Evolutionary conservation across 2,797 vertebrate genomes (phyloP), one percentile per base, ranked within the genome.

Genomic region (Phalloptychus januarius): DNA sequence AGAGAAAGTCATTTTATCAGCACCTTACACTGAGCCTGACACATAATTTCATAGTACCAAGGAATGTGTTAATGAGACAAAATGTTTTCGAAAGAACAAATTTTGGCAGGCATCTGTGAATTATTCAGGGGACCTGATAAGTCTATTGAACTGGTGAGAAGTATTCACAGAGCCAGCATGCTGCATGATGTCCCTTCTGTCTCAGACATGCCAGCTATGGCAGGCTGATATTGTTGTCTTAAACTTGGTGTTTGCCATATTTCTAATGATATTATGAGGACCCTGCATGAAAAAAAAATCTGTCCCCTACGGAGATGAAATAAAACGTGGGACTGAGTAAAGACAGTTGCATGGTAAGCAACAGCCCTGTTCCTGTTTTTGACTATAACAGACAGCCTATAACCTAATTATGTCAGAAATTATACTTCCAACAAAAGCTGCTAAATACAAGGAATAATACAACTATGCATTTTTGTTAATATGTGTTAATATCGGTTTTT

Each of bases 61-160:
- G 78, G 82, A 93, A 93, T 86, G 91, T 94, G 92, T 90, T 94
- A 93, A 94, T 94, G 91, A 94, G 93, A 93, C 89, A 89, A 93
- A 94, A 92, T 92, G 89, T 92, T 93, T 94, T 92, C 33, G 87
- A 91, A 87, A 73, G 88, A 93, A 85, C 83, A 90, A 88, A 88
- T 93, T 85, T 90, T 92, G 92, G 87, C 88, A 87, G 89, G 91
- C 90, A 73, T 88, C 85, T 92, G 87, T 84, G 90, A 90, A 92
- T 93, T 94, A 91, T 91, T 93, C 88, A 93, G 83, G 81, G 87
- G 87, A 89, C 84, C 75, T 86, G 88, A 91, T 90, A 93, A 88
- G 52, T 90, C 80, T 75, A 79, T 83, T 73, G 69, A 80, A 70
- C 82, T 86, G 85, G 83, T 81, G 76, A 82, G 77, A 80, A 54